Percentiles rank a stretch among this genome's conserved stretches.
Evolutionary conservation across 2,113 vertebrate genomes (phyloP).

Genomic region (Leptodactylus fuscus): DNA sequence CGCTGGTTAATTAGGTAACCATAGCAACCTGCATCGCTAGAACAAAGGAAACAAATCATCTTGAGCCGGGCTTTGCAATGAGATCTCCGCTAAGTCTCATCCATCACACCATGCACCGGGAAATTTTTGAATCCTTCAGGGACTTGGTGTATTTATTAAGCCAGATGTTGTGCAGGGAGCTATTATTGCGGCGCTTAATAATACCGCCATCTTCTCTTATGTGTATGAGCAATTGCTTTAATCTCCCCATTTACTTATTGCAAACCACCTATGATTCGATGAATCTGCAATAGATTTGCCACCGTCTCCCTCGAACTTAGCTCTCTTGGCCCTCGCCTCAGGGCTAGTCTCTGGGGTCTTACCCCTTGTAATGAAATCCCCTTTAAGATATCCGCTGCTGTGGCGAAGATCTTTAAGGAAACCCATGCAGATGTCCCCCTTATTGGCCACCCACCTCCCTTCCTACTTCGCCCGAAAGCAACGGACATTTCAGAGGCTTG

Average conservation of each 20-base stretch:
- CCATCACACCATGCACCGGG: constrained; percentile 45
- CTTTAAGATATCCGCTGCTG: no score
- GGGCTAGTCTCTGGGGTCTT: no score
- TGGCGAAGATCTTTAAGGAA: no score
- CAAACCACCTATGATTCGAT: not conserved
- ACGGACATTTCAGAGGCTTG: no score
- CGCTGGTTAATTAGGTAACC: constrained; percentile 53
- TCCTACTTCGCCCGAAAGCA: no score
- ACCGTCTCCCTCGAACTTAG: no score
- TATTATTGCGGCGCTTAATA: constrained; percentile 7
- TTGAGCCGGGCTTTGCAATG: constrained; percentile 50
- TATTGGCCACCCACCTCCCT: no score
- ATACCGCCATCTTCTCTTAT: not conserved
- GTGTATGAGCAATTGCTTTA: not conserved
- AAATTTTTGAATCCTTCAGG: constrained; percentile 14
- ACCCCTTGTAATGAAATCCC: no score
- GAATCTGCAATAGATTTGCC: no score
- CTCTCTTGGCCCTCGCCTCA: no score
- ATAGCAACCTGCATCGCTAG: constrained; percentile 45
- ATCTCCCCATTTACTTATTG: not conserved
- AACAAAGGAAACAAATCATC: constrained; percentile 55
- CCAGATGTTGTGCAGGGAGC: constrained; percentile 5
- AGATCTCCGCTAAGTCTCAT: constrained; percentile 41
- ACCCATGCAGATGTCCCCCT: no score
- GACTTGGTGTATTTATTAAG: constrained; percentile 16